These are phyloP conservation scores for Lanistes nyassanus DNA, from an alignment of 1,140 invertebrate species.

Conservation along the genomic window DNA sequence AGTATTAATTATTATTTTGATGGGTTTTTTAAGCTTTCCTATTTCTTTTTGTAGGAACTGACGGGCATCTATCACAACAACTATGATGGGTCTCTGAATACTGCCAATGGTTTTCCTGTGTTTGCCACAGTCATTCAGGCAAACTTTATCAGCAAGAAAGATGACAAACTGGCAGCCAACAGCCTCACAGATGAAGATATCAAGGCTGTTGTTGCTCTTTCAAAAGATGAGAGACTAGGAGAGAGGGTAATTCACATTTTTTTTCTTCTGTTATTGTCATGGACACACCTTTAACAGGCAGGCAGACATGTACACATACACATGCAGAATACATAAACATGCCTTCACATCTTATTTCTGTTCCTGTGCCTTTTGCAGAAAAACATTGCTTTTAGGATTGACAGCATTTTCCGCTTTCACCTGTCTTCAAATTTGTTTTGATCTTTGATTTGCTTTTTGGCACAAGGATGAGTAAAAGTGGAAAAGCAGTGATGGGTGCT, in stretches of 20 bases:
- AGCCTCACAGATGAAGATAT: constrained; percentile 95
- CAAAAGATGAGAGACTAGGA: constrained; percentile 85
- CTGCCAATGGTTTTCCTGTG: constrained; percentile 91
- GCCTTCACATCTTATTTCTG: too few relatives aligned
- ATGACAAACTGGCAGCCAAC: constrained; percentile 83
- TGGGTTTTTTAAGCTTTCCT: too few relatives aligned
- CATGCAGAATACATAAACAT: too few relatives aligned
- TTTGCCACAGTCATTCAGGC: constrained; percentile 98
- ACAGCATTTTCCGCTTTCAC: too few relatives aligned
- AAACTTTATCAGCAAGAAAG: constrained; percentile 94
- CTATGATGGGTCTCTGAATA: constrained; percentile 97
- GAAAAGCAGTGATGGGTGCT: too few relatives aligned
- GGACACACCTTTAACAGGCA: neutral
- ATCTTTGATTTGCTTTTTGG: too few relatives aligned
- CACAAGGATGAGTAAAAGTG: too few relatives aligned
- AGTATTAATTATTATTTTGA: too few relatives aligned
- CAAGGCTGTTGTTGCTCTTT: constrained; percentile 67
- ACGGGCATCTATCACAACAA: constrained; percentile 97
- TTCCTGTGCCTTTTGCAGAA: too few relatives aligned
- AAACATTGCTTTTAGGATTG: too few relatives aligned
- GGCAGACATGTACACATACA: too few relatives aligned
- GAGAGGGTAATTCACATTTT: constrained; percentile 73
- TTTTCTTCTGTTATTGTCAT: neutral
- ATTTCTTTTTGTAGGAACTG: constrained; percentile 68
- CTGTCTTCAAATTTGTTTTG: too few relatives aligned